phyloP scores from a whole-genome alignment of 2,888 invertebrate species.

The Thecocarcelia acutangulata region DNA sequence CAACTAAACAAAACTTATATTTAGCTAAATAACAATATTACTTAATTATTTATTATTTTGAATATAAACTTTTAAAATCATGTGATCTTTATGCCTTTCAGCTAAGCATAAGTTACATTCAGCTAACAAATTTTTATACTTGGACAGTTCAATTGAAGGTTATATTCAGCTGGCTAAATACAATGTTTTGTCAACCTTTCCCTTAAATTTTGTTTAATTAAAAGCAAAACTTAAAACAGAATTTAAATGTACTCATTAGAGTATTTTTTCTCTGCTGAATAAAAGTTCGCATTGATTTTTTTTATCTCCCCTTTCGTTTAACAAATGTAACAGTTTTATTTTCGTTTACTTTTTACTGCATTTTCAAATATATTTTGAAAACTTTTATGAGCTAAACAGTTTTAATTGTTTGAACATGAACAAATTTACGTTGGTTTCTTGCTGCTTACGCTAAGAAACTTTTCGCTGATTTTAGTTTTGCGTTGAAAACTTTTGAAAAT shows the following conservation, averaged over 20 bases:
- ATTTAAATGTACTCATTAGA: no score
- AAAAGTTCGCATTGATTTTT: constrained; percentile 10
- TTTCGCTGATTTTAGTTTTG: constrained; percentile 25
- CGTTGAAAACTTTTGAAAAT: constrained; percentile 46
- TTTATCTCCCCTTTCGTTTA: neutral
- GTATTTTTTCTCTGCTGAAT: no score
- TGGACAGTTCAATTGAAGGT: no score
- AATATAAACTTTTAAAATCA: no score
- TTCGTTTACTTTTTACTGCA: neutral
- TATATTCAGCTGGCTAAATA: neutral
- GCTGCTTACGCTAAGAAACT: neutral
- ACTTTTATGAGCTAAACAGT: constrained; percentile 57
- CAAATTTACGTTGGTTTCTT: constrained; percentile 10
- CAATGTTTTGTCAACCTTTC: neutral
- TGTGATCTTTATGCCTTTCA: no score
- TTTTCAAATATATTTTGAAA: constrained; percentile 26
- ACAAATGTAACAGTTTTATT: constrained; percentile 14
- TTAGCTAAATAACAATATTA: no score
- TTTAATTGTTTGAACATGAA: constrained; percentile 59
- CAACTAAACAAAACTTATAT: no score
- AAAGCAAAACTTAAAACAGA: no score
- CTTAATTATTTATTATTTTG: no score
- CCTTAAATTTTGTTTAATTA: no score
- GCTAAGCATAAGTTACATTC: no score
- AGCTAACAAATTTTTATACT: no score